Percentiles rank a stretch among this genome's conserved stretches.
Conservation (phyloP, 2,797 vertebrate genomes). For the Anas acuta region DNA sequence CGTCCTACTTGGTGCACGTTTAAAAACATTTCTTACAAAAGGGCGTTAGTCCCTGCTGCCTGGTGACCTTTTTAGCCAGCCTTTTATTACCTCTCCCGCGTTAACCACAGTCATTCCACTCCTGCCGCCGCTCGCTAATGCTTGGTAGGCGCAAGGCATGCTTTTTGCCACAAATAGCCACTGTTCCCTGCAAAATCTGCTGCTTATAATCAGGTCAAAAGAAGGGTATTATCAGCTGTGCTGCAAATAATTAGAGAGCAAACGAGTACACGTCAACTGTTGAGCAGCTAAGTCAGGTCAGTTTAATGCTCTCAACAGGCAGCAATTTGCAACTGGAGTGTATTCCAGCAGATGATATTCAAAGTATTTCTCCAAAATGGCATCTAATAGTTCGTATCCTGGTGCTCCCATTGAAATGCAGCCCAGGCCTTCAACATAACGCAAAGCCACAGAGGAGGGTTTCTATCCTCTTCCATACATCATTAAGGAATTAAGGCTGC, state of each 20-base stretch:
- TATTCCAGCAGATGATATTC: neutral
- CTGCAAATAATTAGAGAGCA: constrained; percentile 29
- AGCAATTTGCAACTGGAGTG: neutral
- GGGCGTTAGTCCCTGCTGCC: neutral
- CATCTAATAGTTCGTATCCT: neutral
- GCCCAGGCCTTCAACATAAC: neutral
- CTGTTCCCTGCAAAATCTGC: constrained; percentile 5
- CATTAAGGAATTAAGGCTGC: accelerated
- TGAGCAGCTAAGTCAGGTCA: neutral
- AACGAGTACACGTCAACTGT: neutral
- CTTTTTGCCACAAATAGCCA: neutral
- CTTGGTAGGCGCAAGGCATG: neutral
- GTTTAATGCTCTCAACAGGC: neutral
- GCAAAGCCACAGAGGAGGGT: accelerated
- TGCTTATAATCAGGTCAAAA: constrained; percentile 5
- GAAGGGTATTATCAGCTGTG: constrained; percentile 11
- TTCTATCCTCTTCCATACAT: neutral
- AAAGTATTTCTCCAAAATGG: neutral
- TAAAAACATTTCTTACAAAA: neutral
- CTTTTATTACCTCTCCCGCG: neutral
- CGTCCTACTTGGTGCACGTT: neutral
- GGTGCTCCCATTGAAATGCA: accelerated
- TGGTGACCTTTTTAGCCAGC: neutral
- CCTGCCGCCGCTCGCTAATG: neutral
- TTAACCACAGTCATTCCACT: neutral